Base-by-base conservation (phyloP, 2,113 vertebrate species). In the Hymenochirus boettgeri region DNA sequence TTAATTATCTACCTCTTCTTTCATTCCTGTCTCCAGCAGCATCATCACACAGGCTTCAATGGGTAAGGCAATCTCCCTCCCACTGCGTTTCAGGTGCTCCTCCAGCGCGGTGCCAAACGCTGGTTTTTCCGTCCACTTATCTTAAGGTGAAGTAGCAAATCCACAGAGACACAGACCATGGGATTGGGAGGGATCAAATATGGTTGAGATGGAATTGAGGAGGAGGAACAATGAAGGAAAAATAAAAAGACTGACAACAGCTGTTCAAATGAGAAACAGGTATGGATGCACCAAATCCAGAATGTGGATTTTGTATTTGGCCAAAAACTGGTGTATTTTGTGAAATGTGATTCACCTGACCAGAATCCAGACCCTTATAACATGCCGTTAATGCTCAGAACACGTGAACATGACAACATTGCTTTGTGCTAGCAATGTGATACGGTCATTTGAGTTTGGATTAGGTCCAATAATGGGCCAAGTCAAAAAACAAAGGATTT, bases 41-140 rank as follows among this genome's bases (percentile, higher is more conserved):
- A 99, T 94, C 96, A 99, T 98, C 57, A 99, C 89, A 9, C 95
- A 99, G 65, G 96, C 96, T 72, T 99, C 96, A 0, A 99, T 70
- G 0, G 95, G 96, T 46, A 99, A 83, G 0, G 96, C 94, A 0
- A 99, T 89, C 71, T 99, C 95, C 8, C 95, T 88, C n/a, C 90
- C 79, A 0, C 95, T 98, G 69, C 96, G 90, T 62, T 97, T 97
- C 70, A 98, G 88, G 61, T 99, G 96, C 45, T 99, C 96, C 3
- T 98, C 95, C 74, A 99, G 61, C 0, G 83, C 86, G 0, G 93
- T 98, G 61, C 96, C 96, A 48, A 99, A 99, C 1, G 95, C 96
- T 7, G 96, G 96, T 66, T 97, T 98, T 76, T 99, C 96, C 1
- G 84, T 92, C 95, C 95, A 99, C 33, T 94, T 94, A 82, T 99